Conservation (phyloP, 1,140 invertebrate species). For the Bombus vancouverensis region DNA sequence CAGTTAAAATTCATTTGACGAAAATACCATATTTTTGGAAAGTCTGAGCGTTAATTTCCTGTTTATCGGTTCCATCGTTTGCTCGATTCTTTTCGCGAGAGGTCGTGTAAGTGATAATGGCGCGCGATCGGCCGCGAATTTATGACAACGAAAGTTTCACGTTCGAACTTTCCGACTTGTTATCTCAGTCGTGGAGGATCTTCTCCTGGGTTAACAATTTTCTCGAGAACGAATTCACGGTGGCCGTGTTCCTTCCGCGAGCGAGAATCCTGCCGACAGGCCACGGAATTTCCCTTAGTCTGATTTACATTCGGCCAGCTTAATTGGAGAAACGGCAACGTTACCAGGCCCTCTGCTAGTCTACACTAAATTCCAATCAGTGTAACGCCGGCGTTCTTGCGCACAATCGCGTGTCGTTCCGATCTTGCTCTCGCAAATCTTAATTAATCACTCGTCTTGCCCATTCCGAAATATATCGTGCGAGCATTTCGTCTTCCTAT, state of each 20-base stretch:
- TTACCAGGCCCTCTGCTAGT: conserved; percentile 25
- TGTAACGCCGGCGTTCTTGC: conserved; percentile 12
- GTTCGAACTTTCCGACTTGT: background rate
- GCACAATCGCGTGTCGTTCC: conserved; percentile 16
- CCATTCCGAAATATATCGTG: background rate
- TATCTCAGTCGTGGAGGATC: conserved; percentile 10
- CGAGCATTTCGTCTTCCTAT: too few species aligned
- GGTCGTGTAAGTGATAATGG: background rate
- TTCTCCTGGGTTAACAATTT: conserved; percentile 37
- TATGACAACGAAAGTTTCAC: background rate
- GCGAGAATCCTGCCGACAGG: conserved; percentile 37
- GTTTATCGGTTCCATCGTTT: background rate
- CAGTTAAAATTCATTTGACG: too few species aligned
- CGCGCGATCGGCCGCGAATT: conserved; percentile 15
- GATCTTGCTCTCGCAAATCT: conserved; percentile 19
- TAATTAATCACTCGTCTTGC: conserved; percentile 36
- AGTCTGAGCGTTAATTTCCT: too few species aligned
- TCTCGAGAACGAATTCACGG: conserved; percentile 30
- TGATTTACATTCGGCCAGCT: conserved; percentile 52
- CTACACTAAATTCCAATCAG: conserved; percentile 54
- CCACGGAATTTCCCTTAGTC: conserved; percentile 29
- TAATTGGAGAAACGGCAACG: conserved; percentile 49
- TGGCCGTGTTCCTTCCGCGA: conserved; percentile 31
- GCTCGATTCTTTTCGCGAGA: background rate
- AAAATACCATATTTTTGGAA: too few species aligned